Percentiles rank a stretch among this genome's conserved stretches.
phyloP scores from a whole-genome alignment of 1,140 invertebrate genomes.

The Habropoda laboriosa region DNA sequence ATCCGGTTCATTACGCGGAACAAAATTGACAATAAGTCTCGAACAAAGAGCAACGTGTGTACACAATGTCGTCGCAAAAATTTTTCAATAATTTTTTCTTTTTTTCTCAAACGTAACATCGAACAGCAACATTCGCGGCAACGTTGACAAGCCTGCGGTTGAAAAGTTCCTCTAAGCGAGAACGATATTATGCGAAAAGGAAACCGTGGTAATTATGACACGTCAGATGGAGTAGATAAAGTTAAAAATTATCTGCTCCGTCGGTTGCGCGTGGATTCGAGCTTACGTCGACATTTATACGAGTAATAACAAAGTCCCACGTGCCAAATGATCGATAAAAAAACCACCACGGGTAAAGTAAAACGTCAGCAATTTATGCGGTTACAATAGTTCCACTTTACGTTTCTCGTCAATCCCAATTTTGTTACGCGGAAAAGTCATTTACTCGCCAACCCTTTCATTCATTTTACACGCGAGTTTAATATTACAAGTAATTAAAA shows the following conservation, averaged over 20 bases:
- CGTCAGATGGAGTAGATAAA: conserved; percentile 29
- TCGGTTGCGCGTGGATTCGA: conserved; percentile 21
- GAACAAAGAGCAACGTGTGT: no score
- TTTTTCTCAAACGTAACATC: no score
- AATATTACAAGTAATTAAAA: conserved; percentile 25
- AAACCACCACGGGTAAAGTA: conserved; percentile 60
- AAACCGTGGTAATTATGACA: not conserved
- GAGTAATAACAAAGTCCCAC: conserved; percentile 61
- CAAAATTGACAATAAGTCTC: no score
- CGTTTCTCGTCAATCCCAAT: conserved; percentile 49
- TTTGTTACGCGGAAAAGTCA: conserved; percentile 48
- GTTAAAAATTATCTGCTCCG: conserved; percentile 50
- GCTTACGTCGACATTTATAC: conserved; percentile 59
- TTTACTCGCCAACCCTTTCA: conserved; percentile 1
- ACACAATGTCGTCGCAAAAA: no score
- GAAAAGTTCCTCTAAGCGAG: no score
- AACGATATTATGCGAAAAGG: not conserved
- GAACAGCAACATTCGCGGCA: no score
- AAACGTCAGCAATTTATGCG: conserved; percentile 72
- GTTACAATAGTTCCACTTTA: conserved; percentile 69
- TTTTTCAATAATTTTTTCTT: no score
- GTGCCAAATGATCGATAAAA: conserved; percentile 69
- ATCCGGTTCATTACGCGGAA: not conserved
- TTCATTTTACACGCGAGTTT: not conserved
- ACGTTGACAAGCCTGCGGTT: no score